These are phyloP conservation scores for Condylostylus longicornis DNA, from an alignment of 1,140 invertebrate species.

Conservation along the genomic window DNA sequence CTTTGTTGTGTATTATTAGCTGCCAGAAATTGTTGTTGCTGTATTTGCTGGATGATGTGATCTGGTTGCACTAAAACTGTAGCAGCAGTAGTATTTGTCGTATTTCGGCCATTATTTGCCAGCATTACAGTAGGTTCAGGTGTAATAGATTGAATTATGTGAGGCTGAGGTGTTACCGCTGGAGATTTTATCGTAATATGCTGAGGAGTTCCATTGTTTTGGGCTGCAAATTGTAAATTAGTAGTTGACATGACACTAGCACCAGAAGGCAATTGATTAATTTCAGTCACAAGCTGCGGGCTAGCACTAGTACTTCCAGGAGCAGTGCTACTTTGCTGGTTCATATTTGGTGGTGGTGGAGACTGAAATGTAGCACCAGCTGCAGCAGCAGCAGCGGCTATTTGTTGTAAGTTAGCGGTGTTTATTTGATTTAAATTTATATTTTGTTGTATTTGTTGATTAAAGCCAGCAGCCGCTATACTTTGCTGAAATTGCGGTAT, in stretches of 20 bases:
- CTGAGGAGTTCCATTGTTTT: neutral
- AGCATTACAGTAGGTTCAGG: too few species aligned
- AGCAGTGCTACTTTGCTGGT: slow-evolving; percentile 1
- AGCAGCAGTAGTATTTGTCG: too few species aligned
- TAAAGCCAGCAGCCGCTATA: slow-evolving; percentile 18
- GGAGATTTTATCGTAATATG: slow-evolving; percentile 19
- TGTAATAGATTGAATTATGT: too few species aligned
- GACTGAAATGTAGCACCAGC: slow-evolving; percentile 18
- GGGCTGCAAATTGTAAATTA: neutral
- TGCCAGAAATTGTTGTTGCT: neutral
- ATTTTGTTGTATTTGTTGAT: slow-evolving; percentile 5
- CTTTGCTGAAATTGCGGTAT: slow-evolving; percentile 28
- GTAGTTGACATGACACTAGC: too few species aligned
- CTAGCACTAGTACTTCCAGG: neutral
- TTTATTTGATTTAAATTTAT: slow-evolving; percentile 29
- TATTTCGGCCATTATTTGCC: too few species aligned
- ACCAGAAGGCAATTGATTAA: slow-evolving; percentile 7
- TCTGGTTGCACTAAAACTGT: neutral
- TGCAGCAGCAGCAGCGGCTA: slow-evolving; percentile 18
- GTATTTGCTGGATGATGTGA: neutral
- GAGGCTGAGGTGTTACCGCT: slow-evolving; percentile 25
- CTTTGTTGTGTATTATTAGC: neutral
- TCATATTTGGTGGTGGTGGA: slow-evolving; percentile 14
- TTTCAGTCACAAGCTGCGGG: neutral
- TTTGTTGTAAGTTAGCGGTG: slow-evolving; percentile 27